Conservation (phyloP, 2,797 vertebrate species). For the Argyrosomus regius region DNA sequence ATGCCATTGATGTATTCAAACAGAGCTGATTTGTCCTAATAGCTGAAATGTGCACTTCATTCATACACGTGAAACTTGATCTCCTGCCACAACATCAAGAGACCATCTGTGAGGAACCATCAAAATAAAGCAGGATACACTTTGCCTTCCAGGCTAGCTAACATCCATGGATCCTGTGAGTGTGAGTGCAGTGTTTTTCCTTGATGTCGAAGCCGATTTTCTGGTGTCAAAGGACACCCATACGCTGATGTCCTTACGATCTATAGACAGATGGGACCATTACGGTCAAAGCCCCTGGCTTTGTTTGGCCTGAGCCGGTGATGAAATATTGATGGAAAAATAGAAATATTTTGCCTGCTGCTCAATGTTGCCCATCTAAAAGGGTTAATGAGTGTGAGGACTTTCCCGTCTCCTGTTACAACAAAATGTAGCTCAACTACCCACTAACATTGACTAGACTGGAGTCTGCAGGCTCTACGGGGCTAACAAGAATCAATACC, state of each 20-base stretch:
- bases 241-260: conserved; percentile 79
- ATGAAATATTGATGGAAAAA: conserved; percentile 92
- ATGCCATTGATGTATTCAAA: conserved; percentile 28
- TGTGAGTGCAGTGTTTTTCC: conserved; percentile 55
- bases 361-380: conserved; percentile 81
- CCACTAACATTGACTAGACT: conserved; percentile 69
- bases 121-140: conserved; percentile 71
- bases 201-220: conserved; percentile 80
- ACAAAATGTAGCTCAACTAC: conserved; percentile 62
- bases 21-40: conserved; percentile 53
- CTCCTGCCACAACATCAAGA: conserved; percentile 69
- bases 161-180: conserved; percentile 67
- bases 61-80: conserved; percentile 76
- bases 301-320: conserved; percentile 86
- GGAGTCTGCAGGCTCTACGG: conserved; percentile 60
- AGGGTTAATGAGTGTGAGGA: conserved; percentile 86
- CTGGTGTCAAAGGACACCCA: conserved; percentile 86
- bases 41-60: conserved; percentile 57
- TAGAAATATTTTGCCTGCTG: conserved; percentile 90
- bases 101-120: conserved; percentile 81
- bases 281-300: conserved; percentile 83
- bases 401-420: conserved; percentile 83
- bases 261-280: conserved; percentile 89
- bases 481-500: conserved; percentile 76
- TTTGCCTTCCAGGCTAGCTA: conserved; percentile 79